These are phyloP conservation scores for Scytalopus superciliaris DNA, from an alignment of 2,113 vertebrate genomes.

Conservation along the genomic window DNA sequence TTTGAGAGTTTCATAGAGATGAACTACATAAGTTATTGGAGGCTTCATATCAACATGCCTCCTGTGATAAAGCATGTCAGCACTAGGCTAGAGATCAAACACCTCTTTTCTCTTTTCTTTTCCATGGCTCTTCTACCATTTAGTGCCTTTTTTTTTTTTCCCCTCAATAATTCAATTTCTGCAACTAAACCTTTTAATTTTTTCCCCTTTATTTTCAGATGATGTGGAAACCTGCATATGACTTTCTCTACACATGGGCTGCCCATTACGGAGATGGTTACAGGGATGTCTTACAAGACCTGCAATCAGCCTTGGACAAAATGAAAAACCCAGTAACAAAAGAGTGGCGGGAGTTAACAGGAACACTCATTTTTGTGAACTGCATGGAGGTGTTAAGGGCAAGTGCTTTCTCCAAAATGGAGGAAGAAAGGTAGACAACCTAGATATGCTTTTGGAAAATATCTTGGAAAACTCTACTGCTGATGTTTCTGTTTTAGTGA, in stretches of 20 bases:
- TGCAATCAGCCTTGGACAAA: slow-evolving; percentile 90
- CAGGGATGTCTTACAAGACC: slow-evolving; percentile 90
- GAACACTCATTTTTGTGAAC: slow-evolving; percentile 88
- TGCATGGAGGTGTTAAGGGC: slow-evolving; percentile 85
- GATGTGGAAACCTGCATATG: slow-evolving; percentile 99
- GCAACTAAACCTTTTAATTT: not conserved
- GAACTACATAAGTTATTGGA: not conserved
- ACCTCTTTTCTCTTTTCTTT: not conserved
- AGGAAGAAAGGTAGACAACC: slow-evolving; percentile 55
- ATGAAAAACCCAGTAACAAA: slow-evolving; percentile 95
- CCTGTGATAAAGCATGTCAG: not conserved
- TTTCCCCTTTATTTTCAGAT: slow-evolving; percentile 72
- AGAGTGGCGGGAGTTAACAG: slow-evolving; percentile 92
- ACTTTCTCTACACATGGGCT: slow-evolving; percentile 93
- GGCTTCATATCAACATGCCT: not conserved
- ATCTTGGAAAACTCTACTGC: not conserved
- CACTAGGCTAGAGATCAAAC: not conserved
- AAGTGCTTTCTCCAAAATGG: slow-evolving; percentile 76
- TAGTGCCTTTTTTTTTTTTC: not conserved
- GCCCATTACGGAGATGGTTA: slow-evolving; percentile 86
- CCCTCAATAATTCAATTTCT: not conserved
- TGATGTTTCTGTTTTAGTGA: not conserved
- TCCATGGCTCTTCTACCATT: not conserved
- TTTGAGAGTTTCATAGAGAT: not conserved
- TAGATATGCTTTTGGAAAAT: not conserved